Conservation (phyloP, 2,113 vertebrate genomes). For the Lycaon pictus region DNA sequence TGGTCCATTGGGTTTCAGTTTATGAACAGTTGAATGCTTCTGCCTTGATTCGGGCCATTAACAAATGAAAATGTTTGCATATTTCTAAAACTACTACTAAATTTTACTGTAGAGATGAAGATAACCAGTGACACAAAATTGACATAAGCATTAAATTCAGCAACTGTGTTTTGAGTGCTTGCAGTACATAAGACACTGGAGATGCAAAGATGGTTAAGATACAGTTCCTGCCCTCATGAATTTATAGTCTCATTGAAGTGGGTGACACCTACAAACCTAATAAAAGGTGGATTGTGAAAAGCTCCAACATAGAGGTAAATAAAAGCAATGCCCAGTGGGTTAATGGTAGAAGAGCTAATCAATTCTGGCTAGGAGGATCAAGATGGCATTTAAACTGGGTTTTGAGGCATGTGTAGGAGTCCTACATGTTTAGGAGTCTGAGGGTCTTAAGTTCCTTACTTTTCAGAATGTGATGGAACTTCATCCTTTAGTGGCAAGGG, state of each 20-base stretch:
- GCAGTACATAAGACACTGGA: not conserved
- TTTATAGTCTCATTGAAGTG: not conserved
- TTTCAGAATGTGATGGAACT: not conserved
- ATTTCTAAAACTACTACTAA: not conserved
- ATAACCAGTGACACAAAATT: not conserved
- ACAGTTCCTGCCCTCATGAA: not conserved
- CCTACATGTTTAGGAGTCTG: not conserved
- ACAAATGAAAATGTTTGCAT: conserved; percentile 20
- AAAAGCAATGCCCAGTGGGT: too few relatives aligned
- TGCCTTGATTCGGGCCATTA: conserved; percentile 32
- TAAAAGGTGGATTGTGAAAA: not conserved
- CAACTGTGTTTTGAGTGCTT: not conserved
- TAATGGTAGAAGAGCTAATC: not conserved
- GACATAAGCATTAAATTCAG: not conserved
- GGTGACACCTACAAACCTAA: not conserved
- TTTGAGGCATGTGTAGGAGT: not conserved
- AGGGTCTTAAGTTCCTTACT: not conserved
- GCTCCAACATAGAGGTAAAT: not conserved
- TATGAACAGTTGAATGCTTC: not conserved
- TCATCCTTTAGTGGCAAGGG: not conserved
- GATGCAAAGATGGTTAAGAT: not conserved
- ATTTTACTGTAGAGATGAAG: not conserved
- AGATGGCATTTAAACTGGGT: not conserved
- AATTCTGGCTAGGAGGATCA: not conserved
- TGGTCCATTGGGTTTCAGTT: not conserved